Evolutionary conservation across 2,113 vertebrate genomes (phyloP), one percentile per base, ranked within the genome.

Genomic region (Onychostoma macrolepis): DNA sequence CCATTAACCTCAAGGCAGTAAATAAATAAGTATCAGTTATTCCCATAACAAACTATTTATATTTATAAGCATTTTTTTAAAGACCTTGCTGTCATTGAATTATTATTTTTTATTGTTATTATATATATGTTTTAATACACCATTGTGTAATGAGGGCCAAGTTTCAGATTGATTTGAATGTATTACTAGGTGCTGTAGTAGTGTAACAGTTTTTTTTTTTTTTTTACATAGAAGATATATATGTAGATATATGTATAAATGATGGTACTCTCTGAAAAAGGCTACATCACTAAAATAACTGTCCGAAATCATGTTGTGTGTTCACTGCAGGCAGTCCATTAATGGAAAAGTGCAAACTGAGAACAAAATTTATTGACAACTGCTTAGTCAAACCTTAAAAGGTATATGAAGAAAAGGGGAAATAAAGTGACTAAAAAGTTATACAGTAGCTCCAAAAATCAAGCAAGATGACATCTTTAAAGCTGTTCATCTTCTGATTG

Each of bases 1-100:
- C 71, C 87, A 89, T 84, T 80, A 84, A 91, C 80, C 3, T 71
- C 33, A 72, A 48, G 41, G 72, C 80, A 80, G 38, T 74, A 45
- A 38, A 11, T 41, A 83, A 67, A 72, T 45, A 63, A 45, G 86
- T 75, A 86, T 45, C 21, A 8, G 56, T 36, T 61, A 17, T 77
- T 48, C 30, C 11, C 72, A 67, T 15, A 67, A 65, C 4, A 67
- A 69, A 4, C 17, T 3, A 33, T 21, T 36, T 24, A 1, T 36
- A 21, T 69, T 33, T 69, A 7, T 67, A 36, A 8, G 6, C 6
- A 36, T 36, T 69, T 69, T 69, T 67, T 67, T 2, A 33, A 69
- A 36, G 1, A 71, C 67, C 3, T 36, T 77, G 75, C 3, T 48
- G 72, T 76, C 12, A 48, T 15, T 26, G 7, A 43, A 21, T 61